Evolutionary conservation across 2,113 vertebrate genomes (phyloP).

Genomic region (Prionailurus viverrinus): DNA sequence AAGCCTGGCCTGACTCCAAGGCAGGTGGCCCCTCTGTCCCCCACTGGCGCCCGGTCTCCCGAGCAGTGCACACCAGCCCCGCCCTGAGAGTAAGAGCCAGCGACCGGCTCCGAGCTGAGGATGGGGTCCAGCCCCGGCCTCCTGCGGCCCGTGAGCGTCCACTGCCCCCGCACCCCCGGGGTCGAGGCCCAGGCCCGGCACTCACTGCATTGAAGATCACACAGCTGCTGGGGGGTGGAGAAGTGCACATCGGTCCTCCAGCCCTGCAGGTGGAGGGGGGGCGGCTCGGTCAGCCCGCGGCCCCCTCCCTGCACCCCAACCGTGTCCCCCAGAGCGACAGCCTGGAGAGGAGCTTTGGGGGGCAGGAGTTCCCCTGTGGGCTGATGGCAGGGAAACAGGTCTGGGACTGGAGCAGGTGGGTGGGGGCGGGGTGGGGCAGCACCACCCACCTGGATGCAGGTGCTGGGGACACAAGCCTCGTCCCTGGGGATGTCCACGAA

Average conservation of each 20-base stretch:
- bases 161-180: accelerated
- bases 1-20: neutral
- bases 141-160: neutral
- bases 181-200: accelerated
- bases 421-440: no score
- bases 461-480: neutral
- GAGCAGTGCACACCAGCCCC: neutral
- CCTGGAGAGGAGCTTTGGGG: neutral
- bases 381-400: neutral
- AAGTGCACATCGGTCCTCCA: neutral
- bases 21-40: neutral
- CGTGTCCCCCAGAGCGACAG: accelerated
- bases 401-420: neutral
- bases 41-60: neutral
- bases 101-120: neutral
- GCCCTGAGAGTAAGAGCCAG: neutral
- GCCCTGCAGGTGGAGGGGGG: neutral
- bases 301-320: neutral
- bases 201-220: neutral
- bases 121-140: neutral
- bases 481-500: constrained; percentile 3
- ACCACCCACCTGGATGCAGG: constrained; percentile 58
- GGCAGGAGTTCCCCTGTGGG: accelerated
- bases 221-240: constrained; percentile 44
- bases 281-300: neutral